These are phyloP conservation scores for Drosophila paulistorum DNA, from an alignment of 1,140 invertebrate species.

Conservation along the genomic window DNA sequence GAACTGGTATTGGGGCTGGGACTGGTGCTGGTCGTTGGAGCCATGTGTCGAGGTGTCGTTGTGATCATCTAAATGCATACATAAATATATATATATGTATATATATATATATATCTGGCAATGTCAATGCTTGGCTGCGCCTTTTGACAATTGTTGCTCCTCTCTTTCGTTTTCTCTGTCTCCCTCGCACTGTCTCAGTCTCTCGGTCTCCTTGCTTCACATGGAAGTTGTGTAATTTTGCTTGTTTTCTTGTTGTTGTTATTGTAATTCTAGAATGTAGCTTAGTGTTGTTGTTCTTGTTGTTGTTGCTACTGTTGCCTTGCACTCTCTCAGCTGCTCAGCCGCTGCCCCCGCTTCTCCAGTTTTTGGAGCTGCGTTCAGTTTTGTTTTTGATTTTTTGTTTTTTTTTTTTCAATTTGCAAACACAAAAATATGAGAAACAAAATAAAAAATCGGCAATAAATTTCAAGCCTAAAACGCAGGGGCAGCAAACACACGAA, in stretches of 20 bases:
- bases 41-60: conserved; percentile 32
- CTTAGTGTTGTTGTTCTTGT: conserved; percentile 14
- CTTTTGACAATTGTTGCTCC: conserved; percentile 36
- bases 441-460: conserved; percentile 67
- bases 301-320: conserved; percentile 16
- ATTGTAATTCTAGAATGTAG: conserved; percentile 48
- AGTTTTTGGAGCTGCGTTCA: conserved; percentile 70
- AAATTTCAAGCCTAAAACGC: conserved; percentile 57
- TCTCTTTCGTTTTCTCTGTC: neutral
- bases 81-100: neutral
- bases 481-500: conserved; percentile 63
- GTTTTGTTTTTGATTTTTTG: conserved; percentile 20
- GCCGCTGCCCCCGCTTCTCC: conserved; percentile 42
- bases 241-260: neutral
- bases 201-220: conserved; percentile 34
- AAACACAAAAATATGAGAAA: conserved; percentile 65
- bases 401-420: neutral
- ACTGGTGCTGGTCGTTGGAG: conserved; percentile 46
- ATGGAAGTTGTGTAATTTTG: conserved; percentile 69
- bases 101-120: conserved; percentile 18
- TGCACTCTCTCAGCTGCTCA: conserved; percentile 25
- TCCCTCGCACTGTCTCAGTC: conserved; percentile 10
- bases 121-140: conserved; percentile 44
- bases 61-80: conserved; percentile 41
- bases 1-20: conserved; percentile 24